Percentiles rank a stretch among this genome's conserved stretches.
phyloP scores from a whole-genome alignment of 2,797 vertebrate species.

The Cirrhinus mrigala region DNA sequence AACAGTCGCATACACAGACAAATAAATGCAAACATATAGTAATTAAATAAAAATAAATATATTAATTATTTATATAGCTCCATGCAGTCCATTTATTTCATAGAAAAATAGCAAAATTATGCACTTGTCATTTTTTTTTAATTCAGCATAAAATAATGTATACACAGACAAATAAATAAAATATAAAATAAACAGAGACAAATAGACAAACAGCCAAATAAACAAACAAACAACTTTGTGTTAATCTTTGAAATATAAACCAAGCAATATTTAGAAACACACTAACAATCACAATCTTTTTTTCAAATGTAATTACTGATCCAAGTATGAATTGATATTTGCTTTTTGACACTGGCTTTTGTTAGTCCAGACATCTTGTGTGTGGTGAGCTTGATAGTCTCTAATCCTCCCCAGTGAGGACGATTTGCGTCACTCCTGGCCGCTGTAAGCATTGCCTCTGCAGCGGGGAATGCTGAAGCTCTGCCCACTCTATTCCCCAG shows the following conservation, averaged over 20 bases:
- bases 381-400: slow-evolving; percentile 17
- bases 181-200: not conserved
- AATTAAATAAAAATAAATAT: not conserved
- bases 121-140: not conserved
- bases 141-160: not conserved
- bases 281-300: not conserved
- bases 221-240: not conserved
- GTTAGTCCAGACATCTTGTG: not conserved
- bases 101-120: not conserved
- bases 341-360: not conserved
- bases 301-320: not conserved
- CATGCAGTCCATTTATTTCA: not conserved
- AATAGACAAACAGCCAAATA: not conserved
- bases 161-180: not conserved
- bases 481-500: slow-evolving; percentile 26
- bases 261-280: not conserved
- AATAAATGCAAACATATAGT: not conserved
- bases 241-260: not conserved
- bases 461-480: slow-evolving; percentile 43
- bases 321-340: slow-evolving; percentile 7
- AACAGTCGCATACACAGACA: not conserved
- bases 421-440: slow-evolving; percentile 38
- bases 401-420: slow-evolving; percentile 1
- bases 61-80: not conserved
- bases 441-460: slow-evolving; percentile 32